A percentile compares a stretch with the other conserved stretches of the same genome.
Evolutionary conservation across 1,140 invertebrate species (phyloP).

Genomic region (Achatina immaculata): DNA sequence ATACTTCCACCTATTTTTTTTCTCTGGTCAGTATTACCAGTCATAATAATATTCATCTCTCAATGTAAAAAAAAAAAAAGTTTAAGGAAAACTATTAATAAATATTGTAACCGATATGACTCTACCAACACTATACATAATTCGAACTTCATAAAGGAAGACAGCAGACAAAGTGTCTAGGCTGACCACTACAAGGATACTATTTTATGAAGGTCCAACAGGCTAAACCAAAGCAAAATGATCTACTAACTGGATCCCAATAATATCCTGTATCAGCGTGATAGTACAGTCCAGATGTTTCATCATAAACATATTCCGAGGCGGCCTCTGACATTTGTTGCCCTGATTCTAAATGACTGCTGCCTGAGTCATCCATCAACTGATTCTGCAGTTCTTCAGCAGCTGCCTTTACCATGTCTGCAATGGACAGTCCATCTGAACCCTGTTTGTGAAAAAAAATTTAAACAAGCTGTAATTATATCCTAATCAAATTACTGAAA

Average conservation of each 20-base stretch:
- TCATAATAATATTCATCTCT: too few relatives aligned
- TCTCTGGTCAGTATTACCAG: too few relatives aligned
- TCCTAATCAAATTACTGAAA: neutral
- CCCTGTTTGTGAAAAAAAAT: neutral
- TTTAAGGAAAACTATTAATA: neutral
- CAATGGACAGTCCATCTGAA: neutral
- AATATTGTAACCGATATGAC: neutral
- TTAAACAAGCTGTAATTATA: neutral
- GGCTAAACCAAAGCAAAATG: neutral
- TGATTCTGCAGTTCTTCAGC: neutral
- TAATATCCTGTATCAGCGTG: constrained; percentile 27
- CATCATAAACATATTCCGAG: constrained; percentile 29
- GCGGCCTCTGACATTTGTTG: neutral
- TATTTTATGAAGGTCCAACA: neutral
- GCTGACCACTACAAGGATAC: neutral
- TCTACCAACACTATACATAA: neutral
- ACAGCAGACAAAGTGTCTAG: neutral
- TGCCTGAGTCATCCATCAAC: neutral
- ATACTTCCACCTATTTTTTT: too few relatives aligned
- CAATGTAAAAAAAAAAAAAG: too few relatives aligned
- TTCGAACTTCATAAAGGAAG: neutral
- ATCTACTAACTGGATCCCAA: constrained; percentile 27
- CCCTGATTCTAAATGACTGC: neutral
- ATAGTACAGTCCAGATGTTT: constrained; percentile 24
- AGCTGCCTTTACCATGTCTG: constrained; percentile 14